Conservation (phyloP, 2,888 invertebrate genomes). For the Ophion slaviceki region DNA sequence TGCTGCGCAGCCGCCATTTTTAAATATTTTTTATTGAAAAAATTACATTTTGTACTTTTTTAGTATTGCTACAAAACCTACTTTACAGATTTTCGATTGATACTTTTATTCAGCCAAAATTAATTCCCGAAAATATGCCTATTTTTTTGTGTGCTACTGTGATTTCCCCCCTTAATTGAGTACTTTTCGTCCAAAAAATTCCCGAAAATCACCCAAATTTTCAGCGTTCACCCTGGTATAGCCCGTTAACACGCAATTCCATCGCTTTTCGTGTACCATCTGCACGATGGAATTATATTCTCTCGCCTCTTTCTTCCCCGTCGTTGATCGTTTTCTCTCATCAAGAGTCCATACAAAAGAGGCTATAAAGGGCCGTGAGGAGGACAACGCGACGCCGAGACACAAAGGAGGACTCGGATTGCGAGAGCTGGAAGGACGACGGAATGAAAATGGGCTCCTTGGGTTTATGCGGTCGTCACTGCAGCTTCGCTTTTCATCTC, state of each 20-base stretch:
- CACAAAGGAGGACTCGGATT: conserved; percentile 46
- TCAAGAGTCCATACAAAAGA: conserved; percentile 54
- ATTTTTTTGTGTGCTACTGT: too few relatives aligned
- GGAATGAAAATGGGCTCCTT: conserved; percentile 57
- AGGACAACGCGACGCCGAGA: conserved; percentile 28
- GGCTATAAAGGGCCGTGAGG: conserved; percentile 44
- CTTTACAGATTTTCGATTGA: too few relatives aligned
- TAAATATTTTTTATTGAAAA: too few relatives aligned
- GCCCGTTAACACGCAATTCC: background rate
- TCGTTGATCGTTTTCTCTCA: conserved; percentile 10
- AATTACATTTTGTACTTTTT: too few relatives aligned
- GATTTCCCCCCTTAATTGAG: too few relatives aligned
- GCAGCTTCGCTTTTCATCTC: conserved; percentile 19
- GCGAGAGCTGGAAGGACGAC: conserved; percentile 56
- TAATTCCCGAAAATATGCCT: too few relatives aligned
- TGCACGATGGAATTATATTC: background rate
- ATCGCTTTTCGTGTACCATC: background rate
- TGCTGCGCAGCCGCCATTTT: too few relatives aligned
- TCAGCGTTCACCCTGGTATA: too few relatives aligned
- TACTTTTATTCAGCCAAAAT: too few relatives aligned
- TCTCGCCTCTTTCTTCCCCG: background rate
- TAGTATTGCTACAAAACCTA: too few relatives aligned
- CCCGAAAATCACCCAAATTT: too few relatives aligned
- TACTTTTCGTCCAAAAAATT: too few relatives aligned
- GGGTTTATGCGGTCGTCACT: conserved; percentile 26